Percentiles rank a stretch among this genome's conserved stretches.
Evolutionary conservation across 2,113 vertebrate species (phyloP).

Genomic region (Lepisosteus osseus): DNA sequence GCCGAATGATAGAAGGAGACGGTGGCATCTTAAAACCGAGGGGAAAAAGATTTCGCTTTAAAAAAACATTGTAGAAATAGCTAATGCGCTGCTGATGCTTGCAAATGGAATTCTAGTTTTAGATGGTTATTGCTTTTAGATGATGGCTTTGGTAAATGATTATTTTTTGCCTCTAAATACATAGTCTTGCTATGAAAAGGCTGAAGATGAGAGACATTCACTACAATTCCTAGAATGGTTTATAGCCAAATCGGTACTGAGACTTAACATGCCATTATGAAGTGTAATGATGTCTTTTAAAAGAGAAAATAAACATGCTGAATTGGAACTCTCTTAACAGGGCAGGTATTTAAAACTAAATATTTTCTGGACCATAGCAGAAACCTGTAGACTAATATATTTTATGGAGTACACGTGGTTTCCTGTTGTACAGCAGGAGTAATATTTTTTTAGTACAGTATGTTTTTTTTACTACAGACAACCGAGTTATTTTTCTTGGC

Average conservation of each 20-base stretch:
- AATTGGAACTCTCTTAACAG: not conserved
- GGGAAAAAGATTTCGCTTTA: too few relatives aligned
- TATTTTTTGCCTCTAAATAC: not conserved
- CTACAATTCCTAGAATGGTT: not conserved
- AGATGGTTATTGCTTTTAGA: not conserved
- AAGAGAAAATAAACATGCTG: constrained; percentile 12
- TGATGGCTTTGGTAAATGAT: not conserved
- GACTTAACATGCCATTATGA: not conserved
- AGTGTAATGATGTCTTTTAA: not conserved
- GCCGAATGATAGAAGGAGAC: too few relatives aligned
- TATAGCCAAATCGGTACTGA: not conserved
- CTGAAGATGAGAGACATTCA: not conserved
- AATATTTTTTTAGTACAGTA: not conserved
- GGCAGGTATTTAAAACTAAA: not conserved
- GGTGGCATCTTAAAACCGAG: too few relatives aligned
- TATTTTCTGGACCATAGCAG: not conserved
- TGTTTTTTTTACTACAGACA: not conserved
- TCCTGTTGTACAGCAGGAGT: not conserved
- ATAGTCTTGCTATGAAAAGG: not conserved
- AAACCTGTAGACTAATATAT: not conserved
- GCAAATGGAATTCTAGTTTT: not conserved
- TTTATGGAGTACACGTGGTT: not conserved
- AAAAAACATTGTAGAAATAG: not conserved
- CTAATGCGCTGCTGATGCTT: not conserved
- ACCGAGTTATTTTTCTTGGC: too few relatives aligned